Conservation (phyloP, 1,140 invertebrate genomes). For the Diorhabda sublineata region DNA sequence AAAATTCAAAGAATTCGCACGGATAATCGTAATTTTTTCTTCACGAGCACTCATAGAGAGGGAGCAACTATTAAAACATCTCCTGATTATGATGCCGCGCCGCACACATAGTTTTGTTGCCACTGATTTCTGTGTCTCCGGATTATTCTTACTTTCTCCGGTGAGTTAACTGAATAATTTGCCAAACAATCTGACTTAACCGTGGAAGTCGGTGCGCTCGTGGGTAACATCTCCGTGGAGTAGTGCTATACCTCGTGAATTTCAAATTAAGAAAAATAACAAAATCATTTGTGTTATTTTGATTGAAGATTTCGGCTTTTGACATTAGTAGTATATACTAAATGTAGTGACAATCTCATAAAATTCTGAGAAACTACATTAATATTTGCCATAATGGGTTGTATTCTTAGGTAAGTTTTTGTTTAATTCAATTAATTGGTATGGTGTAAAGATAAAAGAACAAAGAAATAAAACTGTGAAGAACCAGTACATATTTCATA, state of each 20-base stretch:
- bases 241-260: background rate
- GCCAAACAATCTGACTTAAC: background rate
- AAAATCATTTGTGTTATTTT: background rate
- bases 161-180: constrained; percentile 2
- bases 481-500: too few relatives aligned
- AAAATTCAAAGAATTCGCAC: background rate
- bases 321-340: background rate
- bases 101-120: background rate
- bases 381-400: too few relatives aligned
- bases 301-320: background rate
- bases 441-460: too few relatives aligned
- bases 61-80: background rate
- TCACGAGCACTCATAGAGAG: background rate
- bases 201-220: background rate
- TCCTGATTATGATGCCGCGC: background rate
- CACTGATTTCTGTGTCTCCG: background rate
- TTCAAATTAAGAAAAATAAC: background rate
- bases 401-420: too few relatives aligned
- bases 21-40: background rate
- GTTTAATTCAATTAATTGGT: too few relatives aligned
- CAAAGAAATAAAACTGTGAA: too few relatives aligned
- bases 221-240: background rate
- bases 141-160: constrained; percentile 2
- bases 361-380: too few relatives aligned
- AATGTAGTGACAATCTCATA: background rate